These are phyloP conservation scores for Volucella inflata DNA, from an alignment of 2,888 invertebrate species.

Conservation along the genomic window DNA sequence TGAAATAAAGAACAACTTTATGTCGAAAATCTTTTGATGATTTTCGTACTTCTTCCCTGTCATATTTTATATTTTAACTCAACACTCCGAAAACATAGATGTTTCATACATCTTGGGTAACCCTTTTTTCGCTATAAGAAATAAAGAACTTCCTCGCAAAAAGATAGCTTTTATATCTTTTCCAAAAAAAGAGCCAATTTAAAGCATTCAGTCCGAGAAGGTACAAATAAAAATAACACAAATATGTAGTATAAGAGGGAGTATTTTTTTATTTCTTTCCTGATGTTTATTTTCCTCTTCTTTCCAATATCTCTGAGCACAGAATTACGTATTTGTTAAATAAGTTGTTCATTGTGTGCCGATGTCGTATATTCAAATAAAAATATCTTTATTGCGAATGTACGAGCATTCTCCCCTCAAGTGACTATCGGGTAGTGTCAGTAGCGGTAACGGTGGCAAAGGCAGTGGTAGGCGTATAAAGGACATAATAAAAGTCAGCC, in stretches of 20 bases:
- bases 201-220: slow-evolving; percentile 19
- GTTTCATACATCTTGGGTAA: slow-evolving; percentile 25
- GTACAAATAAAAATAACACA: slow-evolving; percentile 2
- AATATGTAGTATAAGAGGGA: slow-evolving; percentile 7
- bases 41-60: too few species aligned
- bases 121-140: slow-evolving; percentile 36
- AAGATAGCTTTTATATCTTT: slow-evolving; percentile 60
- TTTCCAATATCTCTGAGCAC: neutral
- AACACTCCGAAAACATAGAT: too few species aligned
- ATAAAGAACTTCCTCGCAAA: slow-evolving; percentile 57
- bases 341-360: slow-evolving; percentile 73
- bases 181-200: slow-evolving; percentile 61
- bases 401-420: slow-evolving; percentile 48
- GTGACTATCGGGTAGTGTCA: slow-evolving; percentile 43
- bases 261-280: slow-evolving; percentile 55
- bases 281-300: slow-evolving; percentile 56
- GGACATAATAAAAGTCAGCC: slow-evolving; percentile 74
- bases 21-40: too few species aligned
- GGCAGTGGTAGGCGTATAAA: slow-evolving; percentile 43
- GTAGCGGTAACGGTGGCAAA: slow-evolving; percentile 7
- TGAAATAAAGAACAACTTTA: too few species aligned
- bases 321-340: slow-evolving; percentile 68
- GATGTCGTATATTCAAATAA: slow-evolving; percentile 75
- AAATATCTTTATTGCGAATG: slow-evolving; percentile 74
- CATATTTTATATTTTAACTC: too few species aligned